Percentiles rank a stretch among this genome's conserved stretches.
phyloP scores from a whole-genome alignment of 2,888 invertebrate genomes.

The Ochlodes sylvanus region DNA sequence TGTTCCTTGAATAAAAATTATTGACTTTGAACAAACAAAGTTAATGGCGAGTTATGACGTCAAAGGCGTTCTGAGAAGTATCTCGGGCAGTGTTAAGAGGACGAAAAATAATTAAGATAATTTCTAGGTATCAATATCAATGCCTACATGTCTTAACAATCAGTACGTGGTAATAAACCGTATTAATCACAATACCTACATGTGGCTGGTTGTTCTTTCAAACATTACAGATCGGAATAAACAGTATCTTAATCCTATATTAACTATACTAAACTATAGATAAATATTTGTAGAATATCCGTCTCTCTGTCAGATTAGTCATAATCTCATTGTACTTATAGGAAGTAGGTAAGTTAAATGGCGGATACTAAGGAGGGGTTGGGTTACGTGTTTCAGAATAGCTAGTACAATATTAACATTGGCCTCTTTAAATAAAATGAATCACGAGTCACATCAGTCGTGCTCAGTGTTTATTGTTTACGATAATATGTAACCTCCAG shows the following conservation, averaged over 20 bases:
- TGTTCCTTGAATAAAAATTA: neutral
- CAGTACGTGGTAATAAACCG: no score
- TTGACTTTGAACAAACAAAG: neutral
- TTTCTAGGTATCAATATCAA: conserved; percentile 6
- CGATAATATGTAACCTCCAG: conserved; percentile 10
- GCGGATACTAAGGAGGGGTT: no score
- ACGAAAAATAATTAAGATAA: conserved; percentile 10
- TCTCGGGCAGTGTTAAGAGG: conserved; percentile 4
- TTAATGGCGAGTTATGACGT: conserved; percentile 6
- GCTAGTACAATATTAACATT: neutral
- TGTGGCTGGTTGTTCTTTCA: no score
- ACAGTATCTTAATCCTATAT: no score
- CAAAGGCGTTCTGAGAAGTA: neutral
- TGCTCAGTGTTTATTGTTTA: conserved; percentile 21
- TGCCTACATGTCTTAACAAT: neutral
- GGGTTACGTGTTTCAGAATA: no score
- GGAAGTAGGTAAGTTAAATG: no score
- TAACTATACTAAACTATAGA: no score
- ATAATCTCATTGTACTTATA: no score
- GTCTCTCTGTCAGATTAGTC: no score
- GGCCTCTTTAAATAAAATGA: conserved; percentile 6
- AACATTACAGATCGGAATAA: no score
- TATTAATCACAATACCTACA: no score
- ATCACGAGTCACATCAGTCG: conserved; percentile 5
- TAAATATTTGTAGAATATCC: no score